phyloP scores from a whole-genome alignment of 2,888 invertebrate genomes.

The Adelognathus sp. region DNA sequence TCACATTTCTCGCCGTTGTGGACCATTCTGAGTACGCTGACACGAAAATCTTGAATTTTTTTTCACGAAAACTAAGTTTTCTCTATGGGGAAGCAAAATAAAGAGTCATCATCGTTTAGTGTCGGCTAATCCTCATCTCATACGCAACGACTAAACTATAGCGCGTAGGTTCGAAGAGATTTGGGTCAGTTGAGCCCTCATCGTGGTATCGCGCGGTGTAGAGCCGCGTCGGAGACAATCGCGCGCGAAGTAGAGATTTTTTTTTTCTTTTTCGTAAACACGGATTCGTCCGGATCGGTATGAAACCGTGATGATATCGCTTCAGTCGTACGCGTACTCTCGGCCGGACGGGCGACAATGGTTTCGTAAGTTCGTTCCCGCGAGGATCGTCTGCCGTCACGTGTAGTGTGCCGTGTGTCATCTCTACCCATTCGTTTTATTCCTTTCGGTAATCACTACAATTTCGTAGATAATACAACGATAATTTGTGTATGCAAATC shows the following conservation, averaged over 20 bases:
- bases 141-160: not conserved
- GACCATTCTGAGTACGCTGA: too few relatives aligned
- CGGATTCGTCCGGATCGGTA: not conserved
- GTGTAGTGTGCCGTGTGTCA: not conserved
- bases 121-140: not conserved
- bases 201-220: not conserved
- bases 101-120: not conserved
- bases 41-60: too few relatives aligned
- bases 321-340: conserved; percentile 28
- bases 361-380: conserved; percentile 6
- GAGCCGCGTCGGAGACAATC: not conserved
- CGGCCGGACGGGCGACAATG: conserved; percentile 17
- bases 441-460: not conserved
- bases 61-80: not conserved
- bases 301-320: conserved; percentile 17
- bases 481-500: not conserved
- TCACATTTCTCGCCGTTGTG: too few relatives aligned
- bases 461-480: not conserved
- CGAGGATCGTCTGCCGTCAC: conserved; percentile 1
- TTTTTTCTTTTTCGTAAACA: conserved; percentile 23
- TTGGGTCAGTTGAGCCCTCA: conserved; percentile 54
- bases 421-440: too few relatives aligned
- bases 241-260: not conserved
- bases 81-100: too few relatives aligned
- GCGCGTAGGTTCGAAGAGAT: conserved; percentile 29